Evolutionary conservation across 1,140 invertebrate species (phyloP).

Genomic region (Battus philenor): DNA sequence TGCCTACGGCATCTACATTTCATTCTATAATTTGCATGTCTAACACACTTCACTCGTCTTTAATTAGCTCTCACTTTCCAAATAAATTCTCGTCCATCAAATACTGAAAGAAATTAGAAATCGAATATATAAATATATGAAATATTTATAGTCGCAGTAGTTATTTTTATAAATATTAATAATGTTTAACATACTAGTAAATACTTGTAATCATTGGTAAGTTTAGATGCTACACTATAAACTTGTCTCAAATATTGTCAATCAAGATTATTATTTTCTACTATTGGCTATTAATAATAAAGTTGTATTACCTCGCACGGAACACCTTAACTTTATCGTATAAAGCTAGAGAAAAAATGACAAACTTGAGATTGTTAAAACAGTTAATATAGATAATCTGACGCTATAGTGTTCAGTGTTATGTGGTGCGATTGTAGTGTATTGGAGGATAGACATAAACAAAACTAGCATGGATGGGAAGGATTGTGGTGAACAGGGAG

Average conservation of each 20-base stretch:
- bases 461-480: constrained; percentile 49
- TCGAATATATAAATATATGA: no score
- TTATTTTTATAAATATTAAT: no score
- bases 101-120: no score
- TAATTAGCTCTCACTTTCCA: no score
- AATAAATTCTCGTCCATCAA: no score
- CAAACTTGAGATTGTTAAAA: constrained; percentile 18
- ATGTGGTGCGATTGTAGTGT: no score
- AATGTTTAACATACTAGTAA: no score
- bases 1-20: no score
- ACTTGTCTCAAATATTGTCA: constrained; percentile 35
- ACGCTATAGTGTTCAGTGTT: constrained; percentile 29
- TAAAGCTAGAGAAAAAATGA: constrained; percentile 38
- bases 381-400: not conserved
- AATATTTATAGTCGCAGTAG: no score
- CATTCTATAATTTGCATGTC: no score
- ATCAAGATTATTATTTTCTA: constrained; percentile 15
- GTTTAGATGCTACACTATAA: constrained; percentile 58
- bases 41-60: no score
- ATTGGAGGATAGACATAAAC: constrained; percentile 37
- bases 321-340: constrained; percentile 69
- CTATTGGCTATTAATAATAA: constrained; percentile 37
- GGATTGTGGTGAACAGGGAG: constrained; percentile 5
- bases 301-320: constrained; percentile 63
- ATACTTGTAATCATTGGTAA: constrained; percentile 55